phyloP scores from a whole-genome alignment of 2,113 vertebrate genomes.

The Pholis gunnellus region DNA sequence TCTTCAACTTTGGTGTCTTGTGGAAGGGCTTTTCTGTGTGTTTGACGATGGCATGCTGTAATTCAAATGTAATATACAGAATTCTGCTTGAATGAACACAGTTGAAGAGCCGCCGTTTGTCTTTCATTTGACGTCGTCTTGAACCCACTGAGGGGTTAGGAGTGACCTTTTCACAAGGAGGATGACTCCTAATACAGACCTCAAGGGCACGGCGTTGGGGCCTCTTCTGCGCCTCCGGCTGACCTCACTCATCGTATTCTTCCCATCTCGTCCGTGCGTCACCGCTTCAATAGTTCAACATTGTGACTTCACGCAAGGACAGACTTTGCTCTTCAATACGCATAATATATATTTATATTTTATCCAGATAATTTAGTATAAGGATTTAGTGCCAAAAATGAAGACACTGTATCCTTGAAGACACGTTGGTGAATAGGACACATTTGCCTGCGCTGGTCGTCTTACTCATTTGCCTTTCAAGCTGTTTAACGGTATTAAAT shows the following conservation, averaged over 20 bases:
- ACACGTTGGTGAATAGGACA: no score
- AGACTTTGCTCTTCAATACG: slow-evolving; percentile 15
- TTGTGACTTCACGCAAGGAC: slow-evolving; percentile 36
- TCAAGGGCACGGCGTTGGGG: slow-evolving; percentile 29
- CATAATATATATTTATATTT: not conserved
- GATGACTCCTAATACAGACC: slow-evolving; percentile 54
- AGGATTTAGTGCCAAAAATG: not conserved
- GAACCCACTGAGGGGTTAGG: slow-evolving; percentile 12
- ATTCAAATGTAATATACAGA: not conserved
- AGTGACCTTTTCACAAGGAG: slow-evolving; percentile 40
- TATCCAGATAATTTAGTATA: not conserved
- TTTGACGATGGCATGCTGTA: not conserved
- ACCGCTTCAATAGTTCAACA: slow-evolving; percentile 47
- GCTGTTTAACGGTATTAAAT: not conserved
- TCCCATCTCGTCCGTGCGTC: slow-evolving; percentile 29
- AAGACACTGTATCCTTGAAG: not conserved
- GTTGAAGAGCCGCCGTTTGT: not conserved
- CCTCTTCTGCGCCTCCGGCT: slow-evolving; percentile 40
- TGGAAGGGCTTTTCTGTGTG: slow-evolving; percentile 28
- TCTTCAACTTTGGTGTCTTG: slow-evolving; percentile 18
- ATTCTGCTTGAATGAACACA: not conserved
- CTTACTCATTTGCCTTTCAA: not conserved
- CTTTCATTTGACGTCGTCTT: slow-evolving; percentile 23
- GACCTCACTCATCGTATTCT: slow-evolving; percentile 50
- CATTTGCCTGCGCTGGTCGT: not conserved